phyloP scores from a whole-genome alignment of 2,888 invertebrate genomes.

The Myathropa florea region DNA sequence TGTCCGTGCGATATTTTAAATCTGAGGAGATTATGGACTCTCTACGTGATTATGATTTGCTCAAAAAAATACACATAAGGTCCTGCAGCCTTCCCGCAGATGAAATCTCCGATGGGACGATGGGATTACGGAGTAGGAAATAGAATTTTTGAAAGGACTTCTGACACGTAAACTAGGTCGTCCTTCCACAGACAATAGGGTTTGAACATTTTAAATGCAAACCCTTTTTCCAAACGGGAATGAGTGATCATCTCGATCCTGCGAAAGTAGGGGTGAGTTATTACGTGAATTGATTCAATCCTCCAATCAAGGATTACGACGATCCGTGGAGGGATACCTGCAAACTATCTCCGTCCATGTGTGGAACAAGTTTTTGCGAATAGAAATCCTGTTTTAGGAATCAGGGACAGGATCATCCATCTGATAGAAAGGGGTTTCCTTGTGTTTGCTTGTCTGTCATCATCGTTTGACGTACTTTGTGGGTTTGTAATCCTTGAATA shows the following conservation, averaged over 20 bases:
- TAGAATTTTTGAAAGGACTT: conserved; percentile 50
- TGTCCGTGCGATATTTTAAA: conserved; percentile 62
- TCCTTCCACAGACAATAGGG: conserved; percentile 14
- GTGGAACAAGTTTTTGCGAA: conserved; percentile 56
- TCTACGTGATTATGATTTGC: conserved; percentile 59
- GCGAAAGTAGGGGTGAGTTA: conserved; percentile 43
- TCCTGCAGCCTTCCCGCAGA: conserved; percentile 3
- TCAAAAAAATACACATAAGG: neutral
- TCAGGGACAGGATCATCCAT: conserved; percentile 44
- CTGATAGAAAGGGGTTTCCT: conserved; percentile 48
- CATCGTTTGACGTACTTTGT: conserved; percentile 56
- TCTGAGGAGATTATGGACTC: conserved; percentile 62
- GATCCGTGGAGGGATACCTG: conserved; percentile 28
- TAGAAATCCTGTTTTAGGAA: conserved; percentile 50
- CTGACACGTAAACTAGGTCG: conserved; percentile 55
- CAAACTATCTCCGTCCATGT: conserved; percentile 25
- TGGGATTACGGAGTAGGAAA: conserved; percentile 65
- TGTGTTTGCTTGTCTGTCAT: conserved; percentile 54
- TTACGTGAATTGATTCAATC: conserved; percentile 63
- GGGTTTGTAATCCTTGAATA: conserved; percentile 60
- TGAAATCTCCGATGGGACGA: conserved; percentile 12
- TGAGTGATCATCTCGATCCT: conserved; percentile 56
- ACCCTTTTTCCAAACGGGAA: conserved; percentile 44
- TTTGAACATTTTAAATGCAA: conserved; percentile 29
- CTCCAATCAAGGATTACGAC: conserved; percentile 60